Base-by-base conservation (phyloP, 2,888 invertebrate species). In the Diarsia brunnea region DNA sequence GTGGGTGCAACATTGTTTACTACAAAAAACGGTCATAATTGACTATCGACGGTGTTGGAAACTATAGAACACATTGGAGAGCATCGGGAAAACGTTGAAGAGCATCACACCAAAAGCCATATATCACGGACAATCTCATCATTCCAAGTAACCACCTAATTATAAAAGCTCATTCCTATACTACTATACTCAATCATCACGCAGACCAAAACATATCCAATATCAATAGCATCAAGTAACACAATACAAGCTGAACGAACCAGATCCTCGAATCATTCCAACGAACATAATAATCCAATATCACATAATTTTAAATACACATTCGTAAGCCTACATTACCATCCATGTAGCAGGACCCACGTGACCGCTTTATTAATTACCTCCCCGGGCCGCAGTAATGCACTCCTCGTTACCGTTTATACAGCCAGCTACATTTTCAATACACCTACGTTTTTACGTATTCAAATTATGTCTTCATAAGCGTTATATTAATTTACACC, bases 381-480 rank as follows among this genome's bases (percentile, higher is more conserved):
- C 24, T 63, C 61, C n/a, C 45, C 21, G 24, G 14, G 10, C 75
- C 61, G 14, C 73, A 21, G 60, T 75, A 75, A 82, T 84, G 69
- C 69, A 79, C 14, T 72, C 43, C 68, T 71, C 69, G 58, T 53
- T 60, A 61, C 66, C 19, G 60, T 65, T 47, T 31, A 63, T 45
- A 65, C n/a, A 45, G 21, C 49, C 24, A 27, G 47, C 31, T 24
- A 82, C 16, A 58, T 49, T 76, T 82, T 65, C 77, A 82, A 79
- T 79, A 76, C 12, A 81, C 64, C 19, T 65, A 69, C 79, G 65
- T 79, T 79, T 84, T 84, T 68, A 69, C 55, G 70, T 58, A 82
- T 74, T 66, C 70, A 74, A 73, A 73, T 81, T 38, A 83, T 69
- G 79, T 79, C 84, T 84, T 79, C 74, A 74, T 71, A 58, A 51